phyloP scores from a whole-genome alignment of 1,140 invertebrate species.

The Ridgeia piscesae region DNA sequence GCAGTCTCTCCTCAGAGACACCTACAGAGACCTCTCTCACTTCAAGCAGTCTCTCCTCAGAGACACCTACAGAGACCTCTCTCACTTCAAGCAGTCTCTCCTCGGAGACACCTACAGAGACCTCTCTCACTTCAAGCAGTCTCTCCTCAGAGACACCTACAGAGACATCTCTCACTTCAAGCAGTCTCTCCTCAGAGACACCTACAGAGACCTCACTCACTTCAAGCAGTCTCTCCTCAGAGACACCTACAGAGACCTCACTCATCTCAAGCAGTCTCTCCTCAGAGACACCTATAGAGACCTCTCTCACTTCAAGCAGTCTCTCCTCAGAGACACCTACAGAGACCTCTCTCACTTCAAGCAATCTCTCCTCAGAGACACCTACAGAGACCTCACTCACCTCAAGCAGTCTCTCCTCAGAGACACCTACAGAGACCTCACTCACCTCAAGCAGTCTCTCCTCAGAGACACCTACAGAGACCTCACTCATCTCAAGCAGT shows the following conservation, averaged over 20 bases:
- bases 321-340: not conserved
- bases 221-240: not conserved
- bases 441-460: not conserved
- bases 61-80: not conserved
- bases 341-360: not conserved
- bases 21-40: not conserved
- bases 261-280: not conserved
- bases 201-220: not conserved
- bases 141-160: not conserved
- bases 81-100: not conserved
- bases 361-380: not conserved
- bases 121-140: not conserved
- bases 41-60: not conserved
- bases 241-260: not conserved
- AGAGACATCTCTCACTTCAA: not conserved
- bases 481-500: not conserved
- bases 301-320: not conserved
- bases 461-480: not conserved
- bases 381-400: not conserved
- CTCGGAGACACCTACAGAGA: not conserved
- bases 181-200: not conserved
- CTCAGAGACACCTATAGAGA: not conserved
- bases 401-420: not conserved
- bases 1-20: not conserved
- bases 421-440: not conserved